phyloP scores from a whole-genome alignment of 2,888 invertebrate genomes.

The Rhorus exstirpatorius region DNA sequence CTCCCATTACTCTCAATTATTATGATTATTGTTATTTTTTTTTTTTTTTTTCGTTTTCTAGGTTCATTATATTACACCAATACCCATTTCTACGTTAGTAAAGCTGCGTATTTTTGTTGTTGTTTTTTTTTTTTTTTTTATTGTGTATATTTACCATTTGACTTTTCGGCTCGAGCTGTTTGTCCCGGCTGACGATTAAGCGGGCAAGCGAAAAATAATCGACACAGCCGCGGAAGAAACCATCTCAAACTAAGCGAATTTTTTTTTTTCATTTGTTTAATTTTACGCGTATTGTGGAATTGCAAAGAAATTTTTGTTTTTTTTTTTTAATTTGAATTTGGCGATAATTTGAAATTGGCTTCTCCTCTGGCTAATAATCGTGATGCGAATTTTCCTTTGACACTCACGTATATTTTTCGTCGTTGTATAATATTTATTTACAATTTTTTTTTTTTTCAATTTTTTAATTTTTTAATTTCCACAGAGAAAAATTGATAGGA shows the following conservation, averaged over 20 bases:
- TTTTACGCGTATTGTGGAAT: conserved; percentile 12
- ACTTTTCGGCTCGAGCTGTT: conserved; percentile 78
- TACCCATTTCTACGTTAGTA: conserved; percentile 72
- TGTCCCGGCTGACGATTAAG: conserved; percentile 78
- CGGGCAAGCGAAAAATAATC: conserved; percentile 82
- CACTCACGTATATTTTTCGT: conserved; percentile 82
- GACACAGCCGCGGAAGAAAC: conserved; percentile 82
- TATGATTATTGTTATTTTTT: conserved; percentile 25
- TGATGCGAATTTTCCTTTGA: conserved; percentile 76
- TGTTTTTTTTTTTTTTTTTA: conserved; percentile 57
- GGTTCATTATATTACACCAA: conserved; percentile 66
- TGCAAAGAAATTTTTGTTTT: neutral
- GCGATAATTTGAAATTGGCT: conserved; percentile 79
- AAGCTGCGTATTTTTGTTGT: conserved; percentile 68
- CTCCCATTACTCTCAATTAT: conserved; percentile 37
- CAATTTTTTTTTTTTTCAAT: conserved; percentile 74
- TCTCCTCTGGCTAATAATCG: conserved; percentile 79
- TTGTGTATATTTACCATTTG: conserved; percentile 80
- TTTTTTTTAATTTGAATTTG: neutral
- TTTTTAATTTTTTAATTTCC: conserved; percentile 58
- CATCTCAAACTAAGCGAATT: conserved; percentile 78
- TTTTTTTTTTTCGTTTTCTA: conserved; percentile 27
- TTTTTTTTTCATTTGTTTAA: conserved; percentile 7
- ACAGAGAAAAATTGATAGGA: conserved; percentile 73
- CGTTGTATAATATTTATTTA: conserved; percentile 80